phyloP scores from a whole-genome alignment of 2,888 invertebrate genomes.

The Chrysolina oricalcia region DNA sequence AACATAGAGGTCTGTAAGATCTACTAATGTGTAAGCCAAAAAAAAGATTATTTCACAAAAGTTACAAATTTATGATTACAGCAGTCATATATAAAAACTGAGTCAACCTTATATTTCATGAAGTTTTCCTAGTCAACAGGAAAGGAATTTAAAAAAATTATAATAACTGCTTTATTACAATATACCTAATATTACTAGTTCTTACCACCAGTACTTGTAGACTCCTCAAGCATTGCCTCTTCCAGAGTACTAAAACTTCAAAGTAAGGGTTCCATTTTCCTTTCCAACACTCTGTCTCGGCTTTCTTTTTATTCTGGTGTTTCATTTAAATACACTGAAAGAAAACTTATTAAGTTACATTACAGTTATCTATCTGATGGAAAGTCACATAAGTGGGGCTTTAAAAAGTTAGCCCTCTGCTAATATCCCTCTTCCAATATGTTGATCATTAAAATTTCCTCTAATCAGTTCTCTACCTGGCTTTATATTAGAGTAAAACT shows the following conservation, averaged over 20 bases:
- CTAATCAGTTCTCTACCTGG: too few species aligned
- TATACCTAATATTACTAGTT: too few species aligned
- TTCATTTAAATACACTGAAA: background rate
- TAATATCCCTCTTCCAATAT: too few species aligned
- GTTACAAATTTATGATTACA: too few species aligned
- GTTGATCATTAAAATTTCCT: too few species aligned
- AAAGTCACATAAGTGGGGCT: background rate
- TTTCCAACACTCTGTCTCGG: background rate
- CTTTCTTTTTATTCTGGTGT: background rate
- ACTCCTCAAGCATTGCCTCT: constrained; percentile 18
- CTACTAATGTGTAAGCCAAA: too few species aligned
- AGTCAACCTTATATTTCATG: background rate
- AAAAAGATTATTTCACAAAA: too few species aligned
- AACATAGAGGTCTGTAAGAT: too few species aligned
- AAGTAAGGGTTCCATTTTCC: background rate
- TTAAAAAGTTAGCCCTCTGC: background rate
- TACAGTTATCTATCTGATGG: background rate
- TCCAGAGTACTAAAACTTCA: background rate
- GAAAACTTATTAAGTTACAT: background rate
- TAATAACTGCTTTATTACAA: background rate
- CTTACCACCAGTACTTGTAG: constrained; percentile 6
- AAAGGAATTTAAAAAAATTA: background rate
- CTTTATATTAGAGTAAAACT: too few species aligned
- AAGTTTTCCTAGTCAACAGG: background rate
- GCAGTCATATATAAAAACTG: too few species aligned